Percentiles rank a stretch among this genome's conserved stretches.
Evolutionary conservation across 1,140 invertebrate genomes (phyloP).

Genomic region (Gonatopus flavifemur): DNA sequence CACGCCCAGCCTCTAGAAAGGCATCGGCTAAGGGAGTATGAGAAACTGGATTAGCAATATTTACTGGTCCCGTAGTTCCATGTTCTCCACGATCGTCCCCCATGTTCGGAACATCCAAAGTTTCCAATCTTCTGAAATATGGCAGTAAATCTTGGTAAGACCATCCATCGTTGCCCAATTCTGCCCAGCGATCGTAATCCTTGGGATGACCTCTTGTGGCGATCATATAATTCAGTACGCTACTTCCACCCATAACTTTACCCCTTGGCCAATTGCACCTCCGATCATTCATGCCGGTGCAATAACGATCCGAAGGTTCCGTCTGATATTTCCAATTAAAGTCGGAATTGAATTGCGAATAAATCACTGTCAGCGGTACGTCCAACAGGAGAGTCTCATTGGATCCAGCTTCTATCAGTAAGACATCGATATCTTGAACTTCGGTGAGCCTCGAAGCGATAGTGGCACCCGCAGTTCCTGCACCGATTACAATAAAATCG

Average conservation of each 20-base stretch:
- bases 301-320: slow-evolving; percentile 57
- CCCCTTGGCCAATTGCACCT: slow-evolving; percentile 73
- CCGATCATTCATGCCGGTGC: slow-evolving; percentile 54
- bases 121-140: slow-evolving; percentile 65
- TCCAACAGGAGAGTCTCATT: slow-evolving; percentile 67
- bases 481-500: slow-evolving; percentile 71
- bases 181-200: slow-evolving; percentile 72
- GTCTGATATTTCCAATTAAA: slow-evolving; percentile 73
- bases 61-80: slow-evolving; percentile 60
- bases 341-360: slow-evolving; percentile 62
- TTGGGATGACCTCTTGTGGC: slow-evolving; percentile 66
- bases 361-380: slow-evolving; percentile 65
- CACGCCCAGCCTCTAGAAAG: slow-evolving; percentile 63
- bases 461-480: slow-evolving; percentile 72
- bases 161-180: slow-evolving; percentile 66
- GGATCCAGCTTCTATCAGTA: slow-evolving; percentile 69
- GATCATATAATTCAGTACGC: slow-evolving; percentile 69
- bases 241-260: slow-evolving; percentile 65
- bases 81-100: slow-evolving; percentile 38
- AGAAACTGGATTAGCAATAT: slow-evolving; percentile 53
- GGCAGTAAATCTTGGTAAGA: slow-evolving; percentile 64
- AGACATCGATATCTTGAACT: slow-evolving; percentile 60
- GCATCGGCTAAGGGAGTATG: slow-evolving; percentile 58
- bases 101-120: slow-evolving; percentile 43
- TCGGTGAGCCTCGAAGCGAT: slow-evolving; percentile 68